Base-by-base conservation (phyloP, 2,888 invertebrate genomes). In the Drosophila pegasa region DNA sequence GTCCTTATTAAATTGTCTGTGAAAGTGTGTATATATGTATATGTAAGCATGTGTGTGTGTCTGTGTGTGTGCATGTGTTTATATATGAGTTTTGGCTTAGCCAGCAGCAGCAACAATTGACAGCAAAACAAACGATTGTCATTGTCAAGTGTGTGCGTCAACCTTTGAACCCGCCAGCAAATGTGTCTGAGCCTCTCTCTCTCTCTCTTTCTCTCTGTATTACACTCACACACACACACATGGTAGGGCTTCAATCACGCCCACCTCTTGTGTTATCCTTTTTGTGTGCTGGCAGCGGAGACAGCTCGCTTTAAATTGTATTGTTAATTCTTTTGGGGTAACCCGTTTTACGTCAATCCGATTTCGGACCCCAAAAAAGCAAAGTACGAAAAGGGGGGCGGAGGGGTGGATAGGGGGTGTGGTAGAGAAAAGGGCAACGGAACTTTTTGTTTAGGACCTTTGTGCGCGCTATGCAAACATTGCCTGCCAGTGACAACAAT, bases 61-160 rank as follows among this genome's bases (percentile, higher is more conserved):
- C 20, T 47, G 16, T 60, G 43, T 29, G n/a, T 51, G 33, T 33
- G 40, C n/a, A n/a, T 50, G 55, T 52, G 38, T 38, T 50, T 67
- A 40, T 43, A 45, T 27, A 45, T 45, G 43, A 45, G 43, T 31
- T 52, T 31, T 54, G 18, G 43, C 45, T 35, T 27, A 55, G 22
- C 29, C 59, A 63, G 62, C 69, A 82, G 70, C 78, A 72, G 50
- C 77, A 87, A 81, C 85, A 86, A 83, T 87, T 87, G 84, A 80
- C 86, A 82, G 82, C 88, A 75, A 78, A 87, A 79, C 81, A 81
- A 84, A 83, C 87, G 87, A 88, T 88, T 81, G 87, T 78, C 86
- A 88, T 80, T 86, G 86, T 84, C 87, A 86, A 86, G 85, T 86
- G 79, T 86, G 88, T 86, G 79, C 84, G 88, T 88, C 84, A 88